A percentile compares a stretch with the other conserved stretches of the same genome.
Conservation (phyloP, 92 coral and sea anemone species). For the Chrysogorgia sp. region DNA sequence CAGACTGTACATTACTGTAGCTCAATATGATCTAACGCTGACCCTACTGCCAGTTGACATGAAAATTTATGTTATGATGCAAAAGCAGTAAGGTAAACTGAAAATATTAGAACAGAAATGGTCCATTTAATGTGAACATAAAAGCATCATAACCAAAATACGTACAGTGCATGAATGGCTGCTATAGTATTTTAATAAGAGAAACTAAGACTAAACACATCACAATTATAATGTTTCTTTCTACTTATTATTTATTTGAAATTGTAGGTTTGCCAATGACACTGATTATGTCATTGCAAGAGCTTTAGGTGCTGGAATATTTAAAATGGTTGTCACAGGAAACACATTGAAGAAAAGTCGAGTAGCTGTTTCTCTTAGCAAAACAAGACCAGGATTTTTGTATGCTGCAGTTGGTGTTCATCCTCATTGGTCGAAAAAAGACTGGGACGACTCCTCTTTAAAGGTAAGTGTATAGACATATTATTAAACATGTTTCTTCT, state of each 20-base stretch:
- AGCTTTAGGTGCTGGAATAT: conserved; percentile 80
- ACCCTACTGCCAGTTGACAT: too few relatives aligned
- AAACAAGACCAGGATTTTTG: conserved; percentile 77
- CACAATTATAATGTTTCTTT: neutral
- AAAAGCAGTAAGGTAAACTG: too few relatives aligned
- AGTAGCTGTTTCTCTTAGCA: conserved; percentile 76
- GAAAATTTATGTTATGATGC: too few relatives aligned
- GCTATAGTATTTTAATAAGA: too few relatives aligned
- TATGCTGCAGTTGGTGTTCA: conserved; percentile 94
- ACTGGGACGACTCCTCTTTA: conserved; percentile 78
- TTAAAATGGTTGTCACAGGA: conserved; percentile 96
- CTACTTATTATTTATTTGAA: neutral
- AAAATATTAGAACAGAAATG: too few relatives aligned
- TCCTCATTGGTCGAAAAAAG: conserved; percentile 92
- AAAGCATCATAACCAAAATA: too few relatives aligned
- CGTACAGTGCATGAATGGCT: too few relatives aligned
- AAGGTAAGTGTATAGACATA: conserved; percentile 52
- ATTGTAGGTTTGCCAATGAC: conserved; percentile 78
- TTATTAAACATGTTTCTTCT: too few relatives aligned
- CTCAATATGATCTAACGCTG: too few relatives aligned
- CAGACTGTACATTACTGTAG: too few relatives aligned
- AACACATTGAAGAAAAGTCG: conserved; percentile 88
- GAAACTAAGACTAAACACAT: too few relatives aligned
- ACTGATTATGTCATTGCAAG: conserved; percentile 85
- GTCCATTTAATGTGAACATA: too few relatives aligned